Evolutionary conservation across 2,888 invertebrate species (phyloP), one percentile per base, ranked within the genome.

Genomic region (Archips xylosteana): DNA sequence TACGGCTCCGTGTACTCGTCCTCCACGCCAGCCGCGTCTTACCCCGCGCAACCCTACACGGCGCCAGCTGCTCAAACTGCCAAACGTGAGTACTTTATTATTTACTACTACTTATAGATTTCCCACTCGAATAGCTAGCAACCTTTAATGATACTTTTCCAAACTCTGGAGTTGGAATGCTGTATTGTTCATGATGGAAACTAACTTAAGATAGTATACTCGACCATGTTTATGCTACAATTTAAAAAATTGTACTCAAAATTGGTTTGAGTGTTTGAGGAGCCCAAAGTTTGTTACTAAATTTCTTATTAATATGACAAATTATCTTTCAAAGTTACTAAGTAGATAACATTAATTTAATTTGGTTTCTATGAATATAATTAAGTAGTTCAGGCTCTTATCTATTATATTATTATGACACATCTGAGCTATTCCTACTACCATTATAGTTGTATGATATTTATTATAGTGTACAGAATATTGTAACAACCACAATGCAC

Each of bases 1-100:
- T 96, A 96, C 90, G 95, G 95, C 79, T 95, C 95, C 77, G 95
- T 95, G 74, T 96, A 96, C 90, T 95, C 95, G 70, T 95, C 95
- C 80, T 94, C 91, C 81, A 88, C 95, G 71, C 92, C 95, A 75
- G 94, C 95, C 81, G 90, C 95, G 67, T 85, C 91, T 75, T 93
- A 92, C 85, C 92, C 93, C 80, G 81, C 91, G 83, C 94, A 93
- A 88, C 85, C 92, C 74, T 95, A 95, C 90, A 92, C 94, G 70
- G 94, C 95, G 80, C 91, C 95, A 80, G 92, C 95, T 71, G 92
- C 95, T 75, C 95, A 95, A 86, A 92, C 95, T 60, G 93, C 96
- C 80, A 96, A 96, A 88, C 96, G 95, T 96, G 90, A 94, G 95
- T 94, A 81, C 75, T 71, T 75, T 3, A 34, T 47, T 1, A 54